Percentiles rank a stretch among this genome's conserved stretches.
Evolutionary conservation across 2,797 vertebrate species (phyloP).

Genomic region (Balearica regulorum): DNA sequence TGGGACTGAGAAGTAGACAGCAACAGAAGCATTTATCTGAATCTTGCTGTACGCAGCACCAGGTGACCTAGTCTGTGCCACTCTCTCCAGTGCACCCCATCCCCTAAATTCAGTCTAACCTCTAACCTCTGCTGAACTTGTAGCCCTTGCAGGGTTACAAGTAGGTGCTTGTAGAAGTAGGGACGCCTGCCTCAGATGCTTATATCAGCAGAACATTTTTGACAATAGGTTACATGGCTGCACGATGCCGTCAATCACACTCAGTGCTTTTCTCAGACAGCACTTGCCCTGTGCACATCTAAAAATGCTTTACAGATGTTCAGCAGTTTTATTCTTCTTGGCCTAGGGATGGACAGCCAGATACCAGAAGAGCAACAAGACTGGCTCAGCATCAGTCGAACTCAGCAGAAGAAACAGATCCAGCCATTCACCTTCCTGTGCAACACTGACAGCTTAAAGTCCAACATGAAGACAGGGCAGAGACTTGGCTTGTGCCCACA

Average conservation of each 20-base stretch:
- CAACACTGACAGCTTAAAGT: background rate
- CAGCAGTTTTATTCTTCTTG: background rate
- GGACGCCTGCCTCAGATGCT: background rate
- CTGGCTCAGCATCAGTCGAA: background rate
- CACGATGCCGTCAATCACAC: background rate
- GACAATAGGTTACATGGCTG: background rate
- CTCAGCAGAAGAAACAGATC: background rate
- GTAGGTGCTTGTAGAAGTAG: background rate
- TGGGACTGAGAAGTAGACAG: constrained; percentile 21
- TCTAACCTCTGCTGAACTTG: background rate
- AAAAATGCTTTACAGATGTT: background rate
- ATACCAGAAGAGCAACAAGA: background rate
- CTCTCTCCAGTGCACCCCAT: background rate
- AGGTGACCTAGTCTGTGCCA: background rate
- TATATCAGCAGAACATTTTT: background rate
- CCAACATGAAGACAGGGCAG: background rate
- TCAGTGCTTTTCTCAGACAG: background rate
- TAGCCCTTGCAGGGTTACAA: background rate
- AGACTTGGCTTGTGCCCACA: background rate
- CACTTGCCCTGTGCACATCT: background rate
- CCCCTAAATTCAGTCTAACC: background rate
- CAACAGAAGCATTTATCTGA: background rate
- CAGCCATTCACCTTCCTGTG: background rate
- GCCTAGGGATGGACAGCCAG: background rate
- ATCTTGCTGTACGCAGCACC: fast-evolving